These are phyloP conservation scores for Spilosoma lubricipeda DNA, from an alignment of 2,888 invertebrate genomes.

Conservation along the genomic window DNA sequence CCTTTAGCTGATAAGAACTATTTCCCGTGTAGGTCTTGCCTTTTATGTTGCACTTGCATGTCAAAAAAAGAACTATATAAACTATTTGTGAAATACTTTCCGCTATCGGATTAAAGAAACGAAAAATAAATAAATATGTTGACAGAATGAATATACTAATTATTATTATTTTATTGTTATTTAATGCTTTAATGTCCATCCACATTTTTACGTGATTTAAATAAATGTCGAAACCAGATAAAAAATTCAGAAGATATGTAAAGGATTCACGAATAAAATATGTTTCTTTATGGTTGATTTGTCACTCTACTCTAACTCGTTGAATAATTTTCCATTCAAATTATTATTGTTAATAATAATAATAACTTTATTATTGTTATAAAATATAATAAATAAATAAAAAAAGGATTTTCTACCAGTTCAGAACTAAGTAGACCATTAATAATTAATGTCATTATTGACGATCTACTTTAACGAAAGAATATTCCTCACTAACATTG, in stretches of 20 bases:
- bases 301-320: too few species aligned
- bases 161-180: too few species aligned
- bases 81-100: neutral
- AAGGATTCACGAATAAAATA: neutral
- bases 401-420: neutral
- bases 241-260: neutral
- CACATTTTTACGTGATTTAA: neutral
- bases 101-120: neutral
- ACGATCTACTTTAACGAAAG: neutral
- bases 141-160: neutral
- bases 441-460: too few species aligned
- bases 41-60: neutral
- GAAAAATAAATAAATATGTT: neutral
- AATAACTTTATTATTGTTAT: too few species aligned
- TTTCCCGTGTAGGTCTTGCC: neutral
- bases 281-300: too few species aligned
- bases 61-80: neutral
- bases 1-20: neutral
- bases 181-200: neutral
- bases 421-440: neutral
- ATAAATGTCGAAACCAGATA: neutral
- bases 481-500: too few species aligned
- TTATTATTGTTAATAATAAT: neutral
- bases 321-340: neutral
- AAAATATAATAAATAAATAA: too few species aligned